Evolutionary conservation across 2,113 vertebrate species (phyloP).

Genomic region (Spea multiplicata): DNA sequence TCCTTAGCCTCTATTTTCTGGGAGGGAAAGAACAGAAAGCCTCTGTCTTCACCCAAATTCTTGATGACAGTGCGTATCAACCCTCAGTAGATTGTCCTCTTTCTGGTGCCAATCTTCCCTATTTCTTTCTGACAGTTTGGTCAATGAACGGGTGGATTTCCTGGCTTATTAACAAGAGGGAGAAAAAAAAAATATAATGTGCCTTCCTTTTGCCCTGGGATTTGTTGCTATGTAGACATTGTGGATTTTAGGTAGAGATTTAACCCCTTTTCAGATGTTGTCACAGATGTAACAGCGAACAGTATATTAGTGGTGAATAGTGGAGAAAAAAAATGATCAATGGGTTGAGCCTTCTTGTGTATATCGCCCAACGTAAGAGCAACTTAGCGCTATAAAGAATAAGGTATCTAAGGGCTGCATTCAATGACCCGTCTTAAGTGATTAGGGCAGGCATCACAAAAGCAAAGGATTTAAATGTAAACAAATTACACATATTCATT

Average conservation of each 20-base stretch:
- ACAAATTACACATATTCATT: no score
- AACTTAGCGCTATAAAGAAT: neutral
- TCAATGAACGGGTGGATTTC: constrained; percentile 99
- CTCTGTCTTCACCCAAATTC: constrained; percentile 97
- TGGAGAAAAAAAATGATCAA: constrained; percentile 31
- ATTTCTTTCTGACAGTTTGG: constrained; percentile 97
- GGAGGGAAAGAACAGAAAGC: constrained; percentile 94
- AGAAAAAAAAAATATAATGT: constrained; percentile 37
- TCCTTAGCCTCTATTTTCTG: constrained; percentile 90
- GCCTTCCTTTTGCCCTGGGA: constrained; percentile 40
- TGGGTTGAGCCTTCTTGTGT: neutral
- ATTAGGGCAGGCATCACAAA: no score
- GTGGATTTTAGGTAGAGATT: constrained; percentile 32
- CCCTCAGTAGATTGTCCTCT: constrained; percentile 94
- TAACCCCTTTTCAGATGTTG: constrained; percentile 24
- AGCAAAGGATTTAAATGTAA: no score
- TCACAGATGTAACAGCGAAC: constrained; percentile 12
- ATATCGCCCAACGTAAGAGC: neutral
- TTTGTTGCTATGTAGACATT: constrained; percentile 46
- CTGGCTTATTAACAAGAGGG: constrained; percentile 66
- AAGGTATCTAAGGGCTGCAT: no score
- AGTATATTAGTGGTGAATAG: constrained; percentile 6
- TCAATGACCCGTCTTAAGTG: no score
- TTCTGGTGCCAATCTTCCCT: constrained; percentile 99
- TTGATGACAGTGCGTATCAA: constrained; percentile 98